Conservation (phyloP, 2,888 invertebrate species). For the Tetragnatha montana region DNA sequence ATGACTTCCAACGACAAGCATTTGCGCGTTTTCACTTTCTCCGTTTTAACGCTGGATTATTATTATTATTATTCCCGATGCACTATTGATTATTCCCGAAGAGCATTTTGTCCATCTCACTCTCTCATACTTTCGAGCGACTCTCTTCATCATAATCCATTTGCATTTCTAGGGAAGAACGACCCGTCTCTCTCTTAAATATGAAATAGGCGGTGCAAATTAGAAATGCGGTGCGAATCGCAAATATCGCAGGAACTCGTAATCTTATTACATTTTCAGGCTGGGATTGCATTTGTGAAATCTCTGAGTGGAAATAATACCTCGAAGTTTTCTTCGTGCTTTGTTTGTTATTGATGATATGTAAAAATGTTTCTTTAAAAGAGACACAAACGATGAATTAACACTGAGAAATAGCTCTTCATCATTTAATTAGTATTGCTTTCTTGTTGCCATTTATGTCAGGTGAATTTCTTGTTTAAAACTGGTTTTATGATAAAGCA, state of each 20-base stretch:
- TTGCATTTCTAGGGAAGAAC: neutral
- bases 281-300: neutral
- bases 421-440: no score
- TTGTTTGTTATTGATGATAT: no score
- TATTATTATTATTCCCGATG: neutral
- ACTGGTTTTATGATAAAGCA: no score
- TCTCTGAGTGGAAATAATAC: neutral
- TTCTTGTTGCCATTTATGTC: no score
- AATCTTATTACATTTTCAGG: constrained; percentile 7
- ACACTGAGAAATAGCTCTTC: no score
- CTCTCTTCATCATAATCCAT: constrained; percentile 18
- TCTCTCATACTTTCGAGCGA: neutral
- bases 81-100: constrained; percentile 9
- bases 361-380: no score
- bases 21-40: neutral
- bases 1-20: neutral
- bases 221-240: neutral
- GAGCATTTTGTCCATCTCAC: neutral
- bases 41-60: neutral
- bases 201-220: constrained; percentile 5
- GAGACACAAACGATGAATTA: no score
- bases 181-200: neutral
- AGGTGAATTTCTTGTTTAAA: no score
- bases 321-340: neutral
- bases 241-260: neutral